Conservation (phyloP, 1,140 invertebrate species). For the Heliconius congener region DNA sequence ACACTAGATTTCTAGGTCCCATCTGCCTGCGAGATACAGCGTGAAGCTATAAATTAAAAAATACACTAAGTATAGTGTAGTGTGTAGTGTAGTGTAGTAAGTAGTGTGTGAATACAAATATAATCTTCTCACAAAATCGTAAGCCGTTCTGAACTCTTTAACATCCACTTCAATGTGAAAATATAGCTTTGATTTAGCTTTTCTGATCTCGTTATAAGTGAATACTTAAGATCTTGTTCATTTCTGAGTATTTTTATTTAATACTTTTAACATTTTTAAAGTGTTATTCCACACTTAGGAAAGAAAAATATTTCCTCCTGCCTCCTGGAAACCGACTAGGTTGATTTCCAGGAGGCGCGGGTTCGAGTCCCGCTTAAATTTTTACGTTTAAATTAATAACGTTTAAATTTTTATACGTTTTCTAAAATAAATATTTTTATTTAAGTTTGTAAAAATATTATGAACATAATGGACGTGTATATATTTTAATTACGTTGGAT, state of each 20-base stretch:
- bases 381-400: too few relatives aligned
- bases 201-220: slow-evolving; percentile 14
- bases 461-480: too few relatives aligned
- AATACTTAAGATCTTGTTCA: slow-evolving; percentile 28
- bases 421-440: slow-evolving; percentile 2
- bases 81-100: too few relatives aligned
- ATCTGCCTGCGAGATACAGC: neutral
- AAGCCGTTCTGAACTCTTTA: slow-evolving; percentile 26
- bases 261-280: neutral
- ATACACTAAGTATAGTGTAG: neutral
- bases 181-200: slow-evolving; percentile 25
- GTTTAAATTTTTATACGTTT: too few relatives aligned
- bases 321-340: too few relatives aligned
- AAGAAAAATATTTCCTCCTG: too few relatives aligned
- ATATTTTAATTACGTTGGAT: too few relatives aligned
- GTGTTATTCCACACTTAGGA: too few relatives aligned
- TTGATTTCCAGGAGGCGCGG: too few relatives aligned
- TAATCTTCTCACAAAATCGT: slow-evolving; percentile 16
- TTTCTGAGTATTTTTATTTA: slow-evolving; percentile 16
- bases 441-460: too few relatives aligned
- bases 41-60: neutral
- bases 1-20: neutral
- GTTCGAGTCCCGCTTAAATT: too few relatives aligned
- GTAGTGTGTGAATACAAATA: neutral
- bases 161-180: slow-evolving; percentile 26